Evolutionary conservation across 1,140 invertebrate genomes (phyloP).

Genomic region (Scaptomyza graminum): DNA sequence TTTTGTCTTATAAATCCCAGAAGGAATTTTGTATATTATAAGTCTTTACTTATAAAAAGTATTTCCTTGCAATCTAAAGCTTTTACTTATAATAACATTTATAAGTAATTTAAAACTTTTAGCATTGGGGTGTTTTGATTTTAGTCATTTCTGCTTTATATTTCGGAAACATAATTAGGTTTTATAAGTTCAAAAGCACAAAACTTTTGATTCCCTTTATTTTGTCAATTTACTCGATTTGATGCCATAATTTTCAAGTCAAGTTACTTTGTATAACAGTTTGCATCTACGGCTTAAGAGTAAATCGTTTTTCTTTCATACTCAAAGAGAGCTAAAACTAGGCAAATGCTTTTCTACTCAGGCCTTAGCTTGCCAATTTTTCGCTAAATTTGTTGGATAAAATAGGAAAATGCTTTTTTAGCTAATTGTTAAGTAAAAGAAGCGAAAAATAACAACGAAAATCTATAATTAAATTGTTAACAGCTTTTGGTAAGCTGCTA

Average conservation of each 20-base stretch:
- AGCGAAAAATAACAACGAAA: not conserved
- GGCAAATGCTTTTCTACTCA: no score
- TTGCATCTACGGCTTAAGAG: not conserved
- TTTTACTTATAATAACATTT: constrained; percentile 1
- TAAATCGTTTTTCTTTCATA: not conserved
- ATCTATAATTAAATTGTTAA: not conserved
- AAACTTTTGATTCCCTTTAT: not conserved
- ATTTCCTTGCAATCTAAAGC: no score
- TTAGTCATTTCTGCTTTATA: not conserved
- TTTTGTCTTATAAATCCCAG: not conserved
- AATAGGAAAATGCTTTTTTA: no score
- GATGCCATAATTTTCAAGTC: not conserved
- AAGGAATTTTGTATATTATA: no score
- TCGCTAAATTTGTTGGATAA: no score
- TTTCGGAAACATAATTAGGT: constrained; percentile 5
- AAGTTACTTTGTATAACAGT: not conserved
- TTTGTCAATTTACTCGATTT: no score
- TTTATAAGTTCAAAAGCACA: not conserved
- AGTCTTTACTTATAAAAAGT: no score
- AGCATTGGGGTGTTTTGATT: not conserved
- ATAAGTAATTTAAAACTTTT: not conserved
- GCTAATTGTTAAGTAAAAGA: not conserved
- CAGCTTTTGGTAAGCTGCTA: constrained; percentile 3
- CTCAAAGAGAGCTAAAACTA: not conserved
- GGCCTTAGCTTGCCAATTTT: no score